Base-by-base conservation (phyloP, 2,113 vertebrate species). In the Erpornis zantholeuca region DNA sequence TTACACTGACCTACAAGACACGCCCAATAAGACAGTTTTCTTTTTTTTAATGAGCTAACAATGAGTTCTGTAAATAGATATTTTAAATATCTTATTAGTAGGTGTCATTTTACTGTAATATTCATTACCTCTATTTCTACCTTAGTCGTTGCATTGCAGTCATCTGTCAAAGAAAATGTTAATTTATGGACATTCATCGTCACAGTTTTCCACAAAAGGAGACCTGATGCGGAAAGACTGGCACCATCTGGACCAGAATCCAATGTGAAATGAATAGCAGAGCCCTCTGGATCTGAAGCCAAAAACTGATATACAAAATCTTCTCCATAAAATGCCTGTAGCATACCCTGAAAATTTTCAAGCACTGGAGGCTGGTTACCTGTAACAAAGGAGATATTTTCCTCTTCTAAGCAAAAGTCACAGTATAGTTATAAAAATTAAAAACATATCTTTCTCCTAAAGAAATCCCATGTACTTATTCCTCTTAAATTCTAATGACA, bases 271-370 rank as follows among this genome's bases (percentile, higher is more conserved):
- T 97, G 86, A 82, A 99, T 86, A 29, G 96, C 93, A 21, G 98
- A 99, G 53, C 98, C 98, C 94, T 99, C 99, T 2, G 98, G 98
- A 96, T 99, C 99, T 50, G 89, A 97, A n/a, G 99, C 98, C 53
- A 90, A 85, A 29, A 99, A 98, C 94, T 98, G 98, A 95, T 98
- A 98, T 3, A 98, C 90, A 87, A 99, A 98, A 71, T 97, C 96
- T 97, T 99, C 98, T 31, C 98, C 98, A 44, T 98, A 96, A 97
- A 99, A 99, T 22, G 98, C 92, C 82, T 97, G 96, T 15, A 99
- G 98, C 33, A 1, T 91, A 59, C 71, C 82, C 71, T 97, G 98
- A 9, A 76, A 82, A 24, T 59, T 84, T 95, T 98, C 98, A 96
- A 99, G 97, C 36, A 97, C 70, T 0, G 99, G 99, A 45, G 98